Evolutionary conservation across 2,797 vertebrate species (phyloP).

Genomic region (Triplophysa yarkandensis): DNA sequence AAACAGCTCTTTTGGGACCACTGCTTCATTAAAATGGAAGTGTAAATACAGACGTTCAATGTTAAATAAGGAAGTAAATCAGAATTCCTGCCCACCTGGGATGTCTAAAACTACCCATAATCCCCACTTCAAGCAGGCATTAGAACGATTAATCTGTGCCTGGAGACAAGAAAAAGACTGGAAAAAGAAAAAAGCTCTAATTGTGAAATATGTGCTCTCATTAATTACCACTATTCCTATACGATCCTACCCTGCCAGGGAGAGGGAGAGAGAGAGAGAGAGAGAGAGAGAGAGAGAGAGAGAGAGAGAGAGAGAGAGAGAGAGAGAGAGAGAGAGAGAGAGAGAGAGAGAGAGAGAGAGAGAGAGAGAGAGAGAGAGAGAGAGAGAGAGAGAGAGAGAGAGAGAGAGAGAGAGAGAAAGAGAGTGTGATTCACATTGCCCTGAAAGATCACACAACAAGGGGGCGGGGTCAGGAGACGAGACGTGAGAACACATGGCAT

Average conservation of each 20-base stretch:
- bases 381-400: too few species aligned
- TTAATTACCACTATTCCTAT: slow-evolving; percentile 34
- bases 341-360: slow-evolving; percentile 1
- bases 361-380: too few species aligned
- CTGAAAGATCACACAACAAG: too few species aligned
- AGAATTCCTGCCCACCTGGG: slow-evolving; percentile 34
- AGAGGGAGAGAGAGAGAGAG: not conserved
- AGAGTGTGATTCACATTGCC: too few species aligned
- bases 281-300: not conserved
- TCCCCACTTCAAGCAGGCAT: slow-evolving; percentile 18
- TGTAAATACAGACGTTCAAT: slow-evolving; percentile 37
- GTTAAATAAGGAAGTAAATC: slow-evolving; percentile 34
- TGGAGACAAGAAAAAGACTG: slow-evolving; percentile 22
- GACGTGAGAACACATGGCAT: too few species aligned
- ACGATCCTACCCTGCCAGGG: slow-evolving; percentile 2
- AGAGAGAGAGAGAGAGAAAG: slow-evolving; percentile 2
- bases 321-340: not conserved
- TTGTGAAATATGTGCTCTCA: slow-evolving; percentile 27
- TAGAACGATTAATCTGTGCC: slow-evolving; percentile 24
- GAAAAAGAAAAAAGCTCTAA: slow-evolving; percentile 30
- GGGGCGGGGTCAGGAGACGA: too few species aligned
- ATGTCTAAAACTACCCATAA: slow-evolving; percentile 35
- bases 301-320: not conserved
- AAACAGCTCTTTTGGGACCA: slow-evolving; percentile 10
- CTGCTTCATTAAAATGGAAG: slow-evolving; percentile 26